Evolutionary conservation across 1,140 invertebrate species (phyloP).

Genomic region (Conus betulinus): DNA sequence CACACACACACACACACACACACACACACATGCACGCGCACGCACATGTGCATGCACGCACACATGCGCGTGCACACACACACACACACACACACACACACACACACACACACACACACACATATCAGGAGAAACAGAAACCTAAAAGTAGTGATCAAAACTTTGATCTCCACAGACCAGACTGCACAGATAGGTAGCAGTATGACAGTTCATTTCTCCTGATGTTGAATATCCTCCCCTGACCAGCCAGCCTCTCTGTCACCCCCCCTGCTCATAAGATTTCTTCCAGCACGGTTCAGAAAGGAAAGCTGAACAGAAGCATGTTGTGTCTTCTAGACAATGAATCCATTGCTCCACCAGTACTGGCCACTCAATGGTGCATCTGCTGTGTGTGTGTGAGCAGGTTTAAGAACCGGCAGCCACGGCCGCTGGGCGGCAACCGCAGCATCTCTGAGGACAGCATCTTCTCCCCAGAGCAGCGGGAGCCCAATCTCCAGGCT

Average conservation of each 20-base stretch:
- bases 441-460: conserved; percentile 66
- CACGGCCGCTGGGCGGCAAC: conserved; percentile 43
- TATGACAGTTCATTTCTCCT: background rate
- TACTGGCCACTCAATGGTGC: too few relatives aligned
- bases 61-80: too few relatives aligned
- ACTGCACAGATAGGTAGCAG: too few relatives aligned
- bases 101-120: too few relatives aligned
- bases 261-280: background rate
- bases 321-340: background rate
- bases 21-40: too few relatives aligned
- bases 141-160: too few relatives aligned
- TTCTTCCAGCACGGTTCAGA: background rate
- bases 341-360: background rate
- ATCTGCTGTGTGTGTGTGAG: background rate
- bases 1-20: too few relatives aligned
- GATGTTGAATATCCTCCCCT: background rate
- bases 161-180: too few relatives aligned
- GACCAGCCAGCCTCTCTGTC: background rate
- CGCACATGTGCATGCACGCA: too few relatives aligned
- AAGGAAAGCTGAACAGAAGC: background rate
- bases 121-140: too few relatives aligned
- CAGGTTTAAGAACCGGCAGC: conserved; percentile 27
- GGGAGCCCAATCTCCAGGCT: conserved; percentile 44
- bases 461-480: conserved; percentile 58
- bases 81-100: too few relatives aligned